Conservation (phyloP, 2,888 invertebrate species). For the Papilio protenor region DNA sequence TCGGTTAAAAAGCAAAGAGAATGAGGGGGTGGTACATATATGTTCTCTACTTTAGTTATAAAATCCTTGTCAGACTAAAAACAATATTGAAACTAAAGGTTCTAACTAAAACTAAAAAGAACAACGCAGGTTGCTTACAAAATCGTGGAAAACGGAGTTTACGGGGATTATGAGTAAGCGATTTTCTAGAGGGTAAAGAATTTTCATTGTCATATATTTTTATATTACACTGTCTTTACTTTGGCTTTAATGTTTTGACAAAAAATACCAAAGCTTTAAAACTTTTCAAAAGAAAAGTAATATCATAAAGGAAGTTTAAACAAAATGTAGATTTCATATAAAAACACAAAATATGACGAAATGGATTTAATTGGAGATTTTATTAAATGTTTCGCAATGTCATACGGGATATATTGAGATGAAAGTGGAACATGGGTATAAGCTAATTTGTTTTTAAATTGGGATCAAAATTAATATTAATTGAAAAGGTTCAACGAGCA, state of each 20-base stretch:
- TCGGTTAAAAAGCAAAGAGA: too few species aligned
- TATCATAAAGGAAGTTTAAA: too few species aligned
- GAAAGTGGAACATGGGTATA: not conserved
- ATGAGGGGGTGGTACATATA: not conserved
- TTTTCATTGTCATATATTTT: slow-evolving; percentile 10
- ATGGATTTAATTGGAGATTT: too few species aligned
- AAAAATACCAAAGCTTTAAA: not conserved
- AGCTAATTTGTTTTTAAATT: not conserved
- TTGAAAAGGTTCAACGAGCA: too few species aligned
- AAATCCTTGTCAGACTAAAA: not conserved
- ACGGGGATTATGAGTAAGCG: not conserved
- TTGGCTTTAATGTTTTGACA: not conserved
- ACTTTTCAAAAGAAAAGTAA: too few species aligned
- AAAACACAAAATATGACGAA: too few species aligned
- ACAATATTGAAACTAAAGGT: not conserved
- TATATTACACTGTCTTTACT: not conserved
- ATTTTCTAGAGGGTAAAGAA: not conserved
- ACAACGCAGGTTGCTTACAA: slow-evolving; percentile 15
- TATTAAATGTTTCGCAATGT: too few species aligned
- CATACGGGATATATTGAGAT: not conserved
- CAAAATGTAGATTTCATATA: too few species aligned
- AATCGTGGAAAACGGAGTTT: slow-evolving; percentile 1
- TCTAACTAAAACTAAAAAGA: not conserved
- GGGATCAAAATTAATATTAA: not conserved
- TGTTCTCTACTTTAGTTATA: not conserved